Evolutionary conservation across 2,113 vertebrate species (phyloP), one percentile per base, ranked within the genome.

Genomic region (Phylloscopus trochilus): DNA sequence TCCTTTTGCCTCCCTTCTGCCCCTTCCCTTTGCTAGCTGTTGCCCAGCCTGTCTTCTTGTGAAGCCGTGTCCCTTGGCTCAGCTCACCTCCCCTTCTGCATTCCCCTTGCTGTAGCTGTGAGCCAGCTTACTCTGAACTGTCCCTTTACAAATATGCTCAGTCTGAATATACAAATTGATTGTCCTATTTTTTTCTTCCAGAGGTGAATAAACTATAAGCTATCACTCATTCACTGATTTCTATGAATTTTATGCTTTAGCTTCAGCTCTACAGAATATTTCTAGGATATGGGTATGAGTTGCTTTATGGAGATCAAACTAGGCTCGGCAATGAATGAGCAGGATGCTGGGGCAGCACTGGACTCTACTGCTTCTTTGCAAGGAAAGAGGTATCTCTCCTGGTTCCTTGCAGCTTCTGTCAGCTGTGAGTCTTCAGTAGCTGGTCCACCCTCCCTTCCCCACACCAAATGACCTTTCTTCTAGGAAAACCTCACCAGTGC

Each of bases 341-440:
- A 94, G 66, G 43, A 83, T 95, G 77, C 91, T 82, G 60, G 72
- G 72, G 47, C 59, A 86, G 37, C 39, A 63, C 62, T 78, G 58
- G 56, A 93, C 64, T 63, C 10, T 92, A 47, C 43, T 60, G 89
- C 47, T 94, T 74, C 82, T 91, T 94, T 44, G 7, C 67, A 85
- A 93, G 79, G 62, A 93, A 92, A 77, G 39, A 37, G 75, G 90
- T 59, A 72, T 89, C 67, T 89, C 41, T 78, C 46, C 77, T 90
- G 84, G 47, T 67, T 90, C 76, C 80, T 93, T 90, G 90, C 83
- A 92, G 84, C 88, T 96, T 49, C 84, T 95, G 95, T 89, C 76
- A 95, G 91, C 87, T 90, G 80, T 89, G 92, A 96, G 82, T 76
- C 64, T 72, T 87, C 89, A 93, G 86, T 92, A 97, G 96, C 92